Conservation (phyloP, 2,797 vertebrate species). For the Lepus oiostolus region DNA sequence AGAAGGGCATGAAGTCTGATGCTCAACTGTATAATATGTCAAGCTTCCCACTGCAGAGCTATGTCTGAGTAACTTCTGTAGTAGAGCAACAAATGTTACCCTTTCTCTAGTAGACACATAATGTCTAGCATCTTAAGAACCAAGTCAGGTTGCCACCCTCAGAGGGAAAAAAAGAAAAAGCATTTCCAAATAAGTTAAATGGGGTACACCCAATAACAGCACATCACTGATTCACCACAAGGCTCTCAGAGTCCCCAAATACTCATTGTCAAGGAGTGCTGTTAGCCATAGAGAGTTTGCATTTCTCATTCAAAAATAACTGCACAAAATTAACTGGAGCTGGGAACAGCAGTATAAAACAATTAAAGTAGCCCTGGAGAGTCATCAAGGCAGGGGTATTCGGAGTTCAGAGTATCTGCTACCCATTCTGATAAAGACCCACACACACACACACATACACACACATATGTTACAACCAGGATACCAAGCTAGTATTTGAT, state of each 20-base stretch:
- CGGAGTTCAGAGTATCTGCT: constrained; percentile 70
- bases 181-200: constrained; percentile 38
- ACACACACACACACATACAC: neutral
- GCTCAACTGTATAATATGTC: neutral
- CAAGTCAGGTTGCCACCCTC: neutral
- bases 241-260: constrained; percentile 29
- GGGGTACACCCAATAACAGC: neutral
- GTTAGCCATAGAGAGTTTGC: constrained; percentile 42
- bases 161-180: neutral
- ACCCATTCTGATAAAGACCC: constrained; percentile 50
- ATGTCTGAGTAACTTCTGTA: neutral
- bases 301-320: constrained; percentile 56
- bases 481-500: neutral
- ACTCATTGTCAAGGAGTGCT: constrained; percentile 19
- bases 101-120: neutral
- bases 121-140: neutral
- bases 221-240: neutral
- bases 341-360: constrained; percentile 68
- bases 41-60: neutral
- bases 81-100: neutral
- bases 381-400: constrained; percentile 47
- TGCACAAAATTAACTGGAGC: constrained; percentile 60
- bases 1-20: neutral
- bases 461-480: neutral
- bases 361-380: constrained; percentile 63